Evolutionary conservation across 1,140 invertebrate species (phyloP), one percentile per base, ranked within the genome.

Genomic region (Oryctes rhinoceros): DNA sequence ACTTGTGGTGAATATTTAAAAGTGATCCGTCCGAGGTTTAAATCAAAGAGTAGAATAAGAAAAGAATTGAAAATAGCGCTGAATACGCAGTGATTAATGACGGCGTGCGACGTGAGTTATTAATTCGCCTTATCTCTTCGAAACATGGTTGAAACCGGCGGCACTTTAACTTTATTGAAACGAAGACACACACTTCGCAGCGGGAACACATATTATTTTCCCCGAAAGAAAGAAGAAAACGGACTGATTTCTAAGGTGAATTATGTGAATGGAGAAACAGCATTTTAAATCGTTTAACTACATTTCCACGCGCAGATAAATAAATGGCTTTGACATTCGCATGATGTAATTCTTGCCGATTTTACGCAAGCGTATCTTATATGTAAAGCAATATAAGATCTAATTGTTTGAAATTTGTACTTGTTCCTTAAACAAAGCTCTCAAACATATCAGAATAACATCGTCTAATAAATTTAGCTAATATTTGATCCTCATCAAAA

Each of bases 1-100:
- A 59, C 15, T 59, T 59, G 53, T 18, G 53, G 53, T 18, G 53
- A 15, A 59, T 59, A 59, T 59, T 59, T 59, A 59, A 59, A 59
- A 59, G 5, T 59, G 53, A 59, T 59, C 18, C 53, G 53, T 59
- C n/a, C n/a, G 18, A 59, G 53, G 20, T 59, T 59, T 59, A 59
- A 59, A 59, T 59, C 53, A 18, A 18, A 59, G 53, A 3, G 9
- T 0, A 44, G 53, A 59, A 59, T 18, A 59, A 59, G 15, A 18
- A 59, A 59, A 18, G 53, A 59, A 59, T 59, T 59, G 53, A 18
- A 59, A 18, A 59, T 53, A 59, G 18, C n/a, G 53, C 5, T n/a
- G 53, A 59, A 18, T 18, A 18, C n/a, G n/a, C 13, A 7, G 18
- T 59, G 53, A 59, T 59, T 59, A 59, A 59, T 59, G 53, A 18